Evolutionary conservation across 92 coral and sea anemone genomes (phyloP).

Genomic region (Umimayanthus chanpuru): DNA sequence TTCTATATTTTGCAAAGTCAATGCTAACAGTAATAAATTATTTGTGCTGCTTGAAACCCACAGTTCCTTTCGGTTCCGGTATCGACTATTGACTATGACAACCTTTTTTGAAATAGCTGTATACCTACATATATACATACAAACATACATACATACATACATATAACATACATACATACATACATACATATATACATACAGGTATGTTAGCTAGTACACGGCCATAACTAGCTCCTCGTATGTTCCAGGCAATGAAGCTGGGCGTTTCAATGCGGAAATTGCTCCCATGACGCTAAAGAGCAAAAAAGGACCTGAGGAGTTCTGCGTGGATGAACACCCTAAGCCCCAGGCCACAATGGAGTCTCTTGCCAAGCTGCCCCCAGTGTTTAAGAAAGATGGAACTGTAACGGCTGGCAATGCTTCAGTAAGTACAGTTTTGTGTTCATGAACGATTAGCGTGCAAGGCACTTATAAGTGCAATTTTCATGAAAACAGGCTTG

Average conservation of each 20-base stretch:
- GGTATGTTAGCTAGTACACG: neutral
- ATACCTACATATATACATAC: no score
- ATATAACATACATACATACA: no score
- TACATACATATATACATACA: no score
- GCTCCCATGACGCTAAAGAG: conserved; percentile 88
- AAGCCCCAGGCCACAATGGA: conserved; percentile 78
- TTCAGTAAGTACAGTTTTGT: conserved; percentile 56
- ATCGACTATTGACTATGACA: no score
- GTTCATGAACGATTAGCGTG: conserved; percentile 12
- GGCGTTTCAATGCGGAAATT: conserved; percentile 86
- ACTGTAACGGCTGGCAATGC: conserved; percentile 98
- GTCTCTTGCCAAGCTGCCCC: conserved; percentile 79
- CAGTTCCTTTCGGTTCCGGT: no score
- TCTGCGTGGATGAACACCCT: conserved; percentile 93
- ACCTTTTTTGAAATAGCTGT: no score
- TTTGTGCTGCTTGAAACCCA: no score
- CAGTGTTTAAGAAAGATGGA: conserved; percentile 96
- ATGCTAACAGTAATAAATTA: no score
- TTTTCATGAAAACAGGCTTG: no score
- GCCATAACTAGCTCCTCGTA: neutral
- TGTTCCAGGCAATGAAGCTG: conserved; percentile 80
- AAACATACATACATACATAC: no score
- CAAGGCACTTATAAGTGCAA: neutral
- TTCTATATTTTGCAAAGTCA: no score
- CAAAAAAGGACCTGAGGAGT: conserved; percentile 91